Evolutionary conservation across 1,140 invertebrate species (phyloP).

Genomic region (Drosophila tsacasi): DNA sequence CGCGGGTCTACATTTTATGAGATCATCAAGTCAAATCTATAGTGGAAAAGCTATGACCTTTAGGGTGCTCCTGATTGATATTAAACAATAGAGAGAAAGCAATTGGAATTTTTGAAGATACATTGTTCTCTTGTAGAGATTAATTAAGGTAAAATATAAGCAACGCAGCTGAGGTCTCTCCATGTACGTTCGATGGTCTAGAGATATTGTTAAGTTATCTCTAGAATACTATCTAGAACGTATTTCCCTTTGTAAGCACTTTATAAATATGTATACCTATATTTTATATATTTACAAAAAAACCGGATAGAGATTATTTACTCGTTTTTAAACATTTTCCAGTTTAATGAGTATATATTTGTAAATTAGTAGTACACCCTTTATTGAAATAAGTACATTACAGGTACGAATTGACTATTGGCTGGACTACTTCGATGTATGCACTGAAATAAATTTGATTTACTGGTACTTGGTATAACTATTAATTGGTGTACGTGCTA

Average conservation of each 20-base stretch:
- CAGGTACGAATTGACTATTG: neutral
- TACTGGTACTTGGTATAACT: too few species aligned
- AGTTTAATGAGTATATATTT: neutral
- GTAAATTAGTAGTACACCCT: neutral
- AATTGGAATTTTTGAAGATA: too few species aligned
- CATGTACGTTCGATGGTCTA: neutral
- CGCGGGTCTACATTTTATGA: neutral
- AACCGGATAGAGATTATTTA: neutral
- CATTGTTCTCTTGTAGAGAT: neutral
- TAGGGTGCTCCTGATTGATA: neutral
- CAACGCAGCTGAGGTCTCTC: neutral
- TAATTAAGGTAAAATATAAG: neutral
- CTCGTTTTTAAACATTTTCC: too few species aligned
- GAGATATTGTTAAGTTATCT: neutral
- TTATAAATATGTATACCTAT: too few species aligned
- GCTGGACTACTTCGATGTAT: neutral
- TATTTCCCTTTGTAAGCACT: neutral
- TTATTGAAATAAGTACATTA: neutral
- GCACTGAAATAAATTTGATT: neutral
- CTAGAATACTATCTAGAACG: neutral
- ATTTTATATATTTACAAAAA: neutral
- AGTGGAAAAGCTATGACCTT: neutral
- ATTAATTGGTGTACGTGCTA: too few species aligned
- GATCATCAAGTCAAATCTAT: neutral
- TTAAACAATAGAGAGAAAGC: neutral